Evolutionary conservation across 2,797 vertebrate species (phyloP).

Genomic region (Diplodus puntazzo): DNA sequence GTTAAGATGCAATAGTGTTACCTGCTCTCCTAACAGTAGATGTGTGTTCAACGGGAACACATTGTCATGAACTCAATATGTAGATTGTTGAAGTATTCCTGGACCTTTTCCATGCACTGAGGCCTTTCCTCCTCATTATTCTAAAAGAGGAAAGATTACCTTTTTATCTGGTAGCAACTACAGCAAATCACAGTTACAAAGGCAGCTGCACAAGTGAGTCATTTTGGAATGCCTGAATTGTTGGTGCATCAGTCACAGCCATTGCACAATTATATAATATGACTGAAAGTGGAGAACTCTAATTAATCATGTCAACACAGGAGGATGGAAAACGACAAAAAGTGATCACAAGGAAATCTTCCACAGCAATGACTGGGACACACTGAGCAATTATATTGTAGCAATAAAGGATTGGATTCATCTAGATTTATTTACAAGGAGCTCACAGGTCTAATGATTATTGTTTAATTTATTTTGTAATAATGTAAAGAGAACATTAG

Average conservation of each 20-base stretch:
- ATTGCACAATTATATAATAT: constrained; percentile 37
- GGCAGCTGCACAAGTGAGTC: constrained; percentile 23
- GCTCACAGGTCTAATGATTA: background rate
- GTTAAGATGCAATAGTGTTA: background rate
- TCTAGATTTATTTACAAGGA: background rate
- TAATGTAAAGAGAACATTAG: background rate
- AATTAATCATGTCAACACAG: background rate
- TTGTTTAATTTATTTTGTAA: background rate
- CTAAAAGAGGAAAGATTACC: constrained; percentile 19
- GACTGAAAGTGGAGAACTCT: constrained; percentile 22
- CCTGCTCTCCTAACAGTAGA: background rate
- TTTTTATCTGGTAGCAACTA: background rate
- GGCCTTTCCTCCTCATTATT: constrained; percentile 1
- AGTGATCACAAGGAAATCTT: constrained; percentile 14
- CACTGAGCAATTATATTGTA: background rate
- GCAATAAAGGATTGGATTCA: background rate
- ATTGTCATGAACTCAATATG: background rate
- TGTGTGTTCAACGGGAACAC: background rate
- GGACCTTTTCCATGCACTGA: no score
- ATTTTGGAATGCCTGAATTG: constrained; percentile 10
- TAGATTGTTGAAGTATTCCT: background rate
- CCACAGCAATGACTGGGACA: background rate
- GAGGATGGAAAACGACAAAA: background rate
- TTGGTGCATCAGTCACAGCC: constrained; percentile 30
- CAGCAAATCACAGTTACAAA: constrained; percentile 10